Evolutionary conservation across 1,140 invertebrate genomes (phyloP), one percentile per base, ranked within the genome.

Genomic region (Philopotamus ludificatus): DNA sequence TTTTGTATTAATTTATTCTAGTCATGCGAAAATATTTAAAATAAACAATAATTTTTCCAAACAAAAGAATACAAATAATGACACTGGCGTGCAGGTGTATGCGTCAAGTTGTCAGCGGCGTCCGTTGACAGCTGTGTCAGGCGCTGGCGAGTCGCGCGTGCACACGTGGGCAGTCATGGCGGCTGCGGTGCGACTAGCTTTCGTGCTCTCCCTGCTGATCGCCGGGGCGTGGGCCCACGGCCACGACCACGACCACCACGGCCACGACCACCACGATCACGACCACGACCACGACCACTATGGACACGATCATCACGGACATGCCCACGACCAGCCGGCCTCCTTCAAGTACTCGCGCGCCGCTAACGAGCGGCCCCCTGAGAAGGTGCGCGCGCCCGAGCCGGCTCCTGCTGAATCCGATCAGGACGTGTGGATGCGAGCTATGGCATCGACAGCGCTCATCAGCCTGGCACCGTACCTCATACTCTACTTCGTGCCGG

Each of bases 381-480:
- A 54, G 61, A 71, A 39, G 49, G 4, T 25, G 12, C 3, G 23
- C 39, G 22, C 15, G 7, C 1, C 26, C 23, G 12, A 53, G 55
- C 28, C 66, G 15, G 7, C 41, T 34, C 7, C 1, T 22, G 41
- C 12, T 41, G 34, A 50, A 1, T 75, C 81, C 65, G 75, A 75
- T 64, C 74, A 73, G 18, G 80, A 84, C 58, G 79, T 94, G 34
- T 93, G 93, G 85, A 64, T 90, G n/a, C 84, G 91, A 76, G 92
- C 94, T 1, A 84, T 95, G 72, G 85, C 86, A 8, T 94, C 95
- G 1, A 99, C 97, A 0, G 73, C 97, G 8, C 80, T 97, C 39
- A 98, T 99, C 71, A 98, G 95, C 77, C 84, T 91, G 49, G 94
- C 94, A 10, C 97, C 97, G 1, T 95, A 96, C 74, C 81, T 98